Evolutionary conservation across 2,113 vertebrate genomes (phyloP).

Genomic region (Neolamprologus fasciatus): DNA sequence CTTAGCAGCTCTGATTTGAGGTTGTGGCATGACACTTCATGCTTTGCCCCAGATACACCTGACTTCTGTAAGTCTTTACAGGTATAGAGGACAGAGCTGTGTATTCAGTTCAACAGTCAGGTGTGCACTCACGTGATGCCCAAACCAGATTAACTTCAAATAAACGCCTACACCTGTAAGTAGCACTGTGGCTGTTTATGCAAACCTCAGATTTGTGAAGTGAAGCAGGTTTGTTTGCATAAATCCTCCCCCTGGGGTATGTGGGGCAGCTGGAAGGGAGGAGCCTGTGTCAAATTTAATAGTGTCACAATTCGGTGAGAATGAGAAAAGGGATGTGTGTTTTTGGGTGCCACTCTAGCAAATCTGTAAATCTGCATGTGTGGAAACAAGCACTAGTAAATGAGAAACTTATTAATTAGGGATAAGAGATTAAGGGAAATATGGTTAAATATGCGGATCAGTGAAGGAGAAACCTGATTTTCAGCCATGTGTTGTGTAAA

Average conservation of each 20-base stretch:
- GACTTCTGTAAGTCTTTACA: slow-evolving; percentile 39
- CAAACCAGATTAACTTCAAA: neutral
- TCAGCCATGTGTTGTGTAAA: neutral
- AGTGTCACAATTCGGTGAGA: slow-evolving; percentile 17
- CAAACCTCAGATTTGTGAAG: neutral
- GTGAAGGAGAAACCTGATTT: neutral
- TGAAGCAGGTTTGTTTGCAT: slow-evolving; percentile 36
- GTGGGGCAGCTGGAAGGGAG: slow-evolving; percentile 41
- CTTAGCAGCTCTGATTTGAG: neutral
- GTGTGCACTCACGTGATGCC: neutral
- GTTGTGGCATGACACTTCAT: neutral
- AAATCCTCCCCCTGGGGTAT: neutral
- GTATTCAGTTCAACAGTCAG: slow-evolving; percentile 9
- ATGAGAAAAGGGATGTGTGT: neutral
- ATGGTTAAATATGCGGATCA: neutral
- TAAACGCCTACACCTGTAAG: neutral
- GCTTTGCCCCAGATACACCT: slow-evolving; percentile 51
- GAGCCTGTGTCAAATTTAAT: slow-evolving; percentile 39
- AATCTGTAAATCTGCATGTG: neutral
- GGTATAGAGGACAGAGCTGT: slow-evolving; percentile 39
- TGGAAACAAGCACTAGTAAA: neutral
- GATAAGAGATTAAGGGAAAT: neutral
- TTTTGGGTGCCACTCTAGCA: neutral
- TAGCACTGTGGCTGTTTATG: neutral
- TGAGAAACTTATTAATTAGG: neutral